Evolutionary conservation across 2,888 invertebrate genomes (phyloP).

Genomic region (Automeris io): DNA sequence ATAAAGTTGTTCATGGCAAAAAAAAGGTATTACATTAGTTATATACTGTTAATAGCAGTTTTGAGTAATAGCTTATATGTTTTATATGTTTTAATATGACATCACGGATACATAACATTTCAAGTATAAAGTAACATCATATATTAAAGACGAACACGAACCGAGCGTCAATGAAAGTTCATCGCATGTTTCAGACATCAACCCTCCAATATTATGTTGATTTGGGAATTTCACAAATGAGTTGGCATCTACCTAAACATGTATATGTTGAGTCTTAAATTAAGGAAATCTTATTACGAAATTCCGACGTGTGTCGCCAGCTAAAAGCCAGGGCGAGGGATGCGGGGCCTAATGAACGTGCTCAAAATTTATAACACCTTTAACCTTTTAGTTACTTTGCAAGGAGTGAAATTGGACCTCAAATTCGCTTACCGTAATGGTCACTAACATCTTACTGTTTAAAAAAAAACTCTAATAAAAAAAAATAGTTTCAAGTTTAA

Average conservation of each 20-base stretch:
- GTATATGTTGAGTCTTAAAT: slow-evolving; percentile 52
- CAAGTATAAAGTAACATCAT: neutral
- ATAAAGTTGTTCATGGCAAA: no score
- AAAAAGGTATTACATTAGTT: no score
- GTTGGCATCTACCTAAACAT: slow-evolving; percentile 11
- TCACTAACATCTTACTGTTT: slow-evolving; percentile 21
- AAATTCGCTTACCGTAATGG: slow-evolving; percentile 35
- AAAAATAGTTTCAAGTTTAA: no score
- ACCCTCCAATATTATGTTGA: slow-evolving; percentile 23
- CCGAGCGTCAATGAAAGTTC: slow-evolving; percentile 6
- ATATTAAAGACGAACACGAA: no score
- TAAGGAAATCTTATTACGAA: slow-evolving; percentile 73
- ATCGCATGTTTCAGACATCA: slow-evolving; percentile 17
- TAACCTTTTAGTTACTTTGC: slow-evolving; percentile 60
- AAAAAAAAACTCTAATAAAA: no score
- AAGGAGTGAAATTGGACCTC: slow-evolving; percentile 47
- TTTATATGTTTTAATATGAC: no score
- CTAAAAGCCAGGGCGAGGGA: slow-evolving; percentile 58
- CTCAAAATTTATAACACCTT: slow-evolving; percentile 70
- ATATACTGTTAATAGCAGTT: no score
- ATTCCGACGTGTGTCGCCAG: slow-evolving; percentile 68
- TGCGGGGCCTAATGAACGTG: slow-evolving; percentile 65
- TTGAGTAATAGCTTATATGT: no score
- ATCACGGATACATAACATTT: no score
- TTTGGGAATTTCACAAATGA: slow-evolving; percentile 28